Conservation (phyloP, 2,888 invertebrate species). For the Zonitis immaculata region DNA sequence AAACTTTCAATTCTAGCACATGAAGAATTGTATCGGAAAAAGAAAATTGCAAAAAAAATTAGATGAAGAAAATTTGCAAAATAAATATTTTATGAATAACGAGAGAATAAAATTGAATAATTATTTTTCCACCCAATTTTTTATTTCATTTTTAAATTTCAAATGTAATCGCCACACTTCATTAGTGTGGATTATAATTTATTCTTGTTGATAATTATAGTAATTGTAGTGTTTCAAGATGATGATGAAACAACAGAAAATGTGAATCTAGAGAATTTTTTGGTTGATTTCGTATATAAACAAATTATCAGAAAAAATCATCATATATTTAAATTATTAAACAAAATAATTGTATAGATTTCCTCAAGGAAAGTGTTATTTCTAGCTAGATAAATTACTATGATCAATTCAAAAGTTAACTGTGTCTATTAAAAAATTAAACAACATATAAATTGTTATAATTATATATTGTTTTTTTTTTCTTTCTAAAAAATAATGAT, state of each 20-base stretch:
- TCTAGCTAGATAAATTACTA: neutral
- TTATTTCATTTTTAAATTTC: too few species aligned
- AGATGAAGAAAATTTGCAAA: too few species aligned
- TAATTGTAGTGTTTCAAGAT: neutral
- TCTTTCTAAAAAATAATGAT: too few species aligned
- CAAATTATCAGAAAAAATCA: neutral
- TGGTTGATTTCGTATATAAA: neutral
- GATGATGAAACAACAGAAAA: neutral
- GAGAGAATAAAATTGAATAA: too few species aligned
- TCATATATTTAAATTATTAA: neutral
- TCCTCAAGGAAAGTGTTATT: neutral
- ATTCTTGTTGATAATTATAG: too few species aligned
- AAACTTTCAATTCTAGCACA: too few species aligned
- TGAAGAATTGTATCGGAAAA: too few species aligned
- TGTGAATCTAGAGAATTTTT: neutral
- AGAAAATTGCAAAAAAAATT: too few species aligned
- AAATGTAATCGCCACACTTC: too few species aligned
- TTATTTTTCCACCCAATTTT: too few species aligned
- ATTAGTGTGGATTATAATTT: too few species aligned
- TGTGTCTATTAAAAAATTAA: neutral
- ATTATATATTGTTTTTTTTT: neutral
- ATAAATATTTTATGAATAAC: too few species aligned
- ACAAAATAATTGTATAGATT: neutral
- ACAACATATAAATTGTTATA: neutral
- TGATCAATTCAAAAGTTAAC: slow-evolving; percentile 1